Conservation (phyloP, 2,113 vertebrate species). For the Porphyrio hochstetteri region DNA sequence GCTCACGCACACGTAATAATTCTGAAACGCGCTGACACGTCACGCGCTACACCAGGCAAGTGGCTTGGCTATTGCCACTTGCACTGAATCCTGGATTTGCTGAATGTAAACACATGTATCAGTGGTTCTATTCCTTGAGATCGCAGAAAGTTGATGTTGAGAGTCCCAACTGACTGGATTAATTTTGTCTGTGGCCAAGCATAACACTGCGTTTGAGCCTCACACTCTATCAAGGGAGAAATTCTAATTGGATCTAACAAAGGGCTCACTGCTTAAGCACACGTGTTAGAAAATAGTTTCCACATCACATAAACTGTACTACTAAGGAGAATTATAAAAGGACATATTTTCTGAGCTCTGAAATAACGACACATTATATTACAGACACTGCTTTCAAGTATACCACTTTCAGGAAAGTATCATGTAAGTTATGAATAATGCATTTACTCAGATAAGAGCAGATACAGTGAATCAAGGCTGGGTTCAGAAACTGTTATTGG, state of each 20-base stretch:
- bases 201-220: constrained; percentile 57
- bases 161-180: constrained; percentile 56
- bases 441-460: not conserved
- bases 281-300: constrained; percentile 67
- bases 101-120: constrained; percentile 39
- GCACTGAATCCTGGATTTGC: constrained; percentile 26
- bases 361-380: constrained; percentile 14
- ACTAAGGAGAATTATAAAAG: constrained; percentile 45
- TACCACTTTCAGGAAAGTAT: constrained; percentile 2
- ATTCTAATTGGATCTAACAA: constrained; percentile 69
- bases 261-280: constrained; percentile 56
- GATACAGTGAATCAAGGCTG: not conserved
- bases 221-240: constrained; percentile 59
- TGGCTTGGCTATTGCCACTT: not conserved
- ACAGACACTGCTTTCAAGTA: constrained; percentile 20
- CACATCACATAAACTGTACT: constrained; percentile 60
- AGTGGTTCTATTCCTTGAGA: constrained; percentile 25
- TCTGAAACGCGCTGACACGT: not conserved
- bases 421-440: not conserved
- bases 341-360: constrained; percentile 52
- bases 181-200: constrained; percentile 49
- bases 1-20: not conserved
- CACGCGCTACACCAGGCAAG: not conserved
- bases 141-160: constrained; percentile 16
- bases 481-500: not conserved